phyloP scores from a whole-genome alignment of 2,797 vertebrate genomes.

The Crenuchus spilurus region DNA sequence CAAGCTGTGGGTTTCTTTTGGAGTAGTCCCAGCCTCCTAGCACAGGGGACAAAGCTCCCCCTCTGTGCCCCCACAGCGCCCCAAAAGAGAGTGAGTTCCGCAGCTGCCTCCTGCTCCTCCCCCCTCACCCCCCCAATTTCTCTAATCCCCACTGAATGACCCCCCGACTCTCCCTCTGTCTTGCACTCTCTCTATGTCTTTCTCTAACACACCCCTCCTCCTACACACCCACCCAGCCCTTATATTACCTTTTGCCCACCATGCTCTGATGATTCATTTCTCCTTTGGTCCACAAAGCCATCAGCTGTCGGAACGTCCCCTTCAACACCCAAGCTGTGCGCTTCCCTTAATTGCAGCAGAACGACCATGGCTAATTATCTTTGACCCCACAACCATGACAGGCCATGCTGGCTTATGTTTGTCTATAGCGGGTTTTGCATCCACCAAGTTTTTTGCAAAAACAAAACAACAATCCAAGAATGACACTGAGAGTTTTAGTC shows the following conservation, averaged over 20 bases:
- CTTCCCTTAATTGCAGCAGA: slow-evolving; percentile 72
- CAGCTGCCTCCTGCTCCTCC: slow-evolving; percentile 74
- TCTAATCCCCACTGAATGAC: slow-evolving; percentile 79
- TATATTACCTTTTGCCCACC: slow-evolving; percentile 37
- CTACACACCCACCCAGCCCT: background rate
- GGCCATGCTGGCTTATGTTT: background rate
- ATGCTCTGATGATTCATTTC: slow-evolving; percentile 58
- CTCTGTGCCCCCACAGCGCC: slow-evolving; percentile 69
- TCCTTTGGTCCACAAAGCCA: slow-evolving; percentile 67
- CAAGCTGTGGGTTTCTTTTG: slow-evolving; percentile 54
- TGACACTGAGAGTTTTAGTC: too few species aligned
- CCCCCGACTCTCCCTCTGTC: slow-evolving; percentile 37
- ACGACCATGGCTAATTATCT: slow-evolving; percentile 65
- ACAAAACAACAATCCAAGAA: too few species aligned
- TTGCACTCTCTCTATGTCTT: slow-evolving; percentile 22
- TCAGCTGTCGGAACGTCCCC: slow-evolving; percentile 72
- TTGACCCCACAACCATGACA: slow-evolving; percentile 45
- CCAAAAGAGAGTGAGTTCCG: slow-evolving; percentile 70
- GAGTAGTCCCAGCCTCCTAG: slow-evolving; percentile 65
- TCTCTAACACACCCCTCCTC: background rate
- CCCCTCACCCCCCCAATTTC: slow-evolving; percentile 64
- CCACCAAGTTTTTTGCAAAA: too few species aligned
- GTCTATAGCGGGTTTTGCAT: background rate
- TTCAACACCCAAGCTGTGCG: slow-evolving; percentile 64
- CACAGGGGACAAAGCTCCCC: slow-evolving; percentile 74